Conservation (phyloP, 2,888 invertebrate genomes). For the Alsophila aescularia region DNA sequence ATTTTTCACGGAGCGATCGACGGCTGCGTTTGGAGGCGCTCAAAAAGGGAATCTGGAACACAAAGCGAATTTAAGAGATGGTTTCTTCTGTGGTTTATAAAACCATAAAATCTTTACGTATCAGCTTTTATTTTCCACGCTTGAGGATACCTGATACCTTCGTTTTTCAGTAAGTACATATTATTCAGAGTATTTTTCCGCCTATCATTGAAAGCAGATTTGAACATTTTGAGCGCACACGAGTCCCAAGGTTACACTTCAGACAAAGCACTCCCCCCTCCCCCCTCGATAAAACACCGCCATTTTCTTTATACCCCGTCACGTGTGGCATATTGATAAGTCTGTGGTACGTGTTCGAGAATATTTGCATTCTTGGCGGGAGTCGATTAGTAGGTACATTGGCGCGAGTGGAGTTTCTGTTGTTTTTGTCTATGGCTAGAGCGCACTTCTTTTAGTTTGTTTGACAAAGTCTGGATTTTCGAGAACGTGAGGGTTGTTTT, state of each 20-base stretch:
- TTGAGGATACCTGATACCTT: too few species aligned
- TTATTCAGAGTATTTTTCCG: slow-evolving; percentile 13
- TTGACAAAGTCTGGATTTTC: too few species aligned
- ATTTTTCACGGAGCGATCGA: too few species aligned
- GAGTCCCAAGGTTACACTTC: slow-evolving; percentile 31
- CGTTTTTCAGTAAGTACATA: too few species aligned
- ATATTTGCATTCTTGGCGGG: slow-evolving; percentile 62
- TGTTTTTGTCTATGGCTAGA: slow-evolving; percentile 21
- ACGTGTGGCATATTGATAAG: slow-evolving; percentile 72
- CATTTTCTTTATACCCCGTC: slow-evolving; percentile 59
- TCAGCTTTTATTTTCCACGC: too few species aligned
- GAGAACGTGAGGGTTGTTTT: too few species aligned
- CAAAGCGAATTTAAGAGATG: too few species aligned
- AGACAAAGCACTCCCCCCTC: slow-evolving; percentile 26
- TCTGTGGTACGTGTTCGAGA: slow-evolving; percentile 61
- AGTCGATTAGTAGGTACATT: slow-evolving; percentile 43
- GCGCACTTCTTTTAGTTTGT: background rate
- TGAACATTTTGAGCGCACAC: slow-evolving; percentile 1
- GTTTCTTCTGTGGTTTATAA: too few species aligned
- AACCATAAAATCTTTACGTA: too few species aligned
- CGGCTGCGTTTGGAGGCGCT: too few species aligned
- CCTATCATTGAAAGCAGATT: slow-evolving; percentile 21
- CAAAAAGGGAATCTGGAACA: too few species aligned
- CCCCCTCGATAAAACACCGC: slow-evolving; percentile 43
- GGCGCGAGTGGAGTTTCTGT: slow-evolving; percentile 19